phyloP scores from a whole-genome alignment of 2,888 invertebrate genomes.

The Oscheius onirici region DNA sequence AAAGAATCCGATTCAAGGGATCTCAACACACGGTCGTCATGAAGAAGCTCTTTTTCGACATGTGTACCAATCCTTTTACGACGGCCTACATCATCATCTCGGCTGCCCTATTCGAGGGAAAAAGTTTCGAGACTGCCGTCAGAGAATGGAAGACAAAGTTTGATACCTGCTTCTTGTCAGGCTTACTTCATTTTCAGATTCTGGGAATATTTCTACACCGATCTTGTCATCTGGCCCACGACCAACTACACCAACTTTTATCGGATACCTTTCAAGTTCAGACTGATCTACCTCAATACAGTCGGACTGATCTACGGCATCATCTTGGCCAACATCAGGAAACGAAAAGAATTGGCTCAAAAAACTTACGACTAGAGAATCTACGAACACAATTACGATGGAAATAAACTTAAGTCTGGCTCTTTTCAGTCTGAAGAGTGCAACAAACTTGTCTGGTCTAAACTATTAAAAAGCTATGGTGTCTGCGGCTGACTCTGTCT shows the following conservation, averaged over 20 bases:
- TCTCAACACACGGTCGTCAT: neutral
- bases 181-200: no score
- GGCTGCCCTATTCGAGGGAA: constrained; percentile 5
- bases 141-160: constrained; percentile 7
- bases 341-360: no score
- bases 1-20: neutral
- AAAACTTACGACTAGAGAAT: no score
- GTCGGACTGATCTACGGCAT: constrained; percentile 7
- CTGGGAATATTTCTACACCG: neutral
- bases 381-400: no score
- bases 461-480: no score
- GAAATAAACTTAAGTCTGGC: no score
- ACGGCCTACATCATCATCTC: constrained; percentile 7
- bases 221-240: constrained; percentile 3
- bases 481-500: no score
- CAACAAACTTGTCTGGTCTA: no score
- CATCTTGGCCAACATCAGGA: constrained; percentile 9
- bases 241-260: constrained; percentile 16
- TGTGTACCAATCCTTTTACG: neutral
- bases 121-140: neutral
- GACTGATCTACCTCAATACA: constrained; percentile 2
- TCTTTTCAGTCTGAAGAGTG: no score
- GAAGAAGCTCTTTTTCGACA: constrained; percentile 25
- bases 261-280: constrained; percentile 5
- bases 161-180: no score